These are phyloP conservation scores for Tetramorium parvispinum DNA, from an alignment of 1,140 invertebrate genomes.

Conservation along the genomic window DNA sequence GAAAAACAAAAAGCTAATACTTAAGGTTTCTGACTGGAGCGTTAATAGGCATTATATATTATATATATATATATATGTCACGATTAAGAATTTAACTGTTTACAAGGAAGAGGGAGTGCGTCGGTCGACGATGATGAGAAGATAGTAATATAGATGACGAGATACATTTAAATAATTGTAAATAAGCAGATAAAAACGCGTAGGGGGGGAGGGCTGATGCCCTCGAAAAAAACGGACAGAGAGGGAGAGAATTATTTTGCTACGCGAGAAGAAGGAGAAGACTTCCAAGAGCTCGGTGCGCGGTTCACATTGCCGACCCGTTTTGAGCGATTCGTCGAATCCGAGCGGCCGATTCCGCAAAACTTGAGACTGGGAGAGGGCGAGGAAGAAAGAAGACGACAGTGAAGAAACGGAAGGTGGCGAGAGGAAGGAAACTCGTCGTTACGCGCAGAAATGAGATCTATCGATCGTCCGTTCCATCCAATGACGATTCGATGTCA, in stretches of 20 bases:
- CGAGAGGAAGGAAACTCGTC: conserved; percentile 27
- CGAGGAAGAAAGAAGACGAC: background rate
- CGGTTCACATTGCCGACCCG: background rate
- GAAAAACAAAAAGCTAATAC: conserved; percentile 46
- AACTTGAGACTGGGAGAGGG: background rate
- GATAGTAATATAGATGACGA: conserved; percentile 35
- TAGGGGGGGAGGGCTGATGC: background rate
- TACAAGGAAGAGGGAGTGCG: conserved; percentile 37
- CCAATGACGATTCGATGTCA: background rate
- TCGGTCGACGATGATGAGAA: conserved; percentile 39
- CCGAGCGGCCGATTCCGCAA: background rate
- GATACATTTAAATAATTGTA: conserved; percentile 61
- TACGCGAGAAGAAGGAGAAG: conserved; percentile 63
- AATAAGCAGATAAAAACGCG: conserved; percentile 54
- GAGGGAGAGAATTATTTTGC: conserved; percentile 74
- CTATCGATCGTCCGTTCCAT: conserved; percentile 45
- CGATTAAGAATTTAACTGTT: conserved; percentile 39
- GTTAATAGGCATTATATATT: conserved; percentile 55
- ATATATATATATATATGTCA: conserved; percentile 48
- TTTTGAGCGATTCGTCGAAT: conserved; percentile 8
- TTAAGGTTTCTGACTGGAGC: conserved; percentile 63
- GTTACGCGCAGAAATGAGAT: conserved; percentile 68
- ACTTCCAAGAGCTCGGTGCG: conserved; percentile 30
- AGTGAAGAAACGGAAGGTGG: background rate
- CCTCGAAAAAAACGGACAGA: conserved; percentile 9